Evolutionary conservation across 30 jellyfish, hydroid and myxozoan genomes (phyloP), one percentile per base, ranked within the genome.

Genomic region (Clytia hemisphaerica): DNA sequence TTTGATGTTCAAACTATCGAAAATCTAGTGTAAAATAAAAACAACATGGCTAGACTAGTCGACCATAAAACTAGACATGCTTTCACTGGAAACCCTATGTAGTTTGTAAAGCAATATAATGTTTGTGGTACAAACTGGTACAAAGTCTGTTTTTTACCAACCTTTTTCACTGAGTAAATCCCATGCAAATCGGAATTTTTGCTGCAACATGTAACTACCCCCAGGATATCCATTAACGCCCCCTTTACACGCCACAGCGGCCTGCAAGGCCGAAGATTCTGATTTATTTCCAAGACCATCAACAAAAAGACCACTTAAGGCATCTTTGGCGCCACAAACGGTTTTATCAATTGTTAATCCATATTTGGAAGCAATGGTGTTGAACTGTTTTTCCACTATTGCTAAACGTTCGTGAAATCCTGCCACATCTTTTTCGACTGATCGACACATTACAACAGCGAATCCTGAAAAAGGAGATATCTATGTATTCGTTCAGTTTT

Each of bases 151-250:
- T n/a, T n/a, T n/a, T n/a, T n/a, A n/a, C n/a, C n/a, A n/a, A n/a
- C n/a, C n/a, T n/a, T n/a, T n/a, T n/a, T n/a, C n/a, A 32, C 76
- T 37, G 68, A 62, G 30, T 18, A 62, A 29, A 19, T 62, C 63
- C 76, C 76, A 62, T 6, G 66, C 30, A 31, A 62, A 62, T 30
- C 30, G 32, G 61, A 62, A 32, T 37, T 62, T 38, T 37, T 62
- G 76, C 67, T 62, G 76, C 61, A 62, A 35, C 76, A 62, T 62
- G 71, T 62, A 62, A 19, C 76, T 62, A 37, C 76, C 76, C 32
- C 76, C 76, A 16, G 76, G 76, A 37, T 62, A 62, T 18, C 76
- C 76, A 31, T 62, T 62, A 0, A 62, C 76, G 6, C 76, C 76
- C 15, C 37, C 67, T 29, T 16, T 62, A 18, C 76, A 62, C 15